phyloP scores from a whole-genome alignment of 2,797 vertebrate species.

The Rhincodon typus region DNA sequence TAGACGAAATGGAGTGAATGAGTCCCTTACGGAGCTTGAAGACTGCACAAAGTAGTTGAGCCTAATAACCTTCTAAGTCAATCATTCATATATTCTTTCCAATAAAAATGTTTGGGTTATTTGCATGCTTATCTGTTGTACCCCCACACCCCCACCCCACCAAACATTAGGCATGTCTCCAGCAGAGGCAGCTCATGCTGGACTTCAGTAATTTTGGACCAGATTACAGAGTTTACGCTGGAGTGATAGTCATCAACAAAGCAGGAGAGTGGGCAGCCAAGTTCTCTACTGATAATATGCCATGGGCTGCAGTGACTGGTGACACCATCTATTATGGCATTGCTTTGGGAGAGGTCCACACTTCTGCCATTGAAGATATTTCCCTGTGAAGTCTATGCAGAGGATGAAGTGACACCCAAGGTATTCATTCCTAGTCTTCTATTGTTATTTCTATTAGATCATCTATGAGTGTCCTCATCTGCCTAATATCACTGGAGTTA shows the following conservation, averaged over 20 bases:
- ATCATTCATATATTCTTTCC: no score
- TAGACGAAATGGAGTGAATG: neutral
- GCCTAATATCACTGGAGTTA: neutral
- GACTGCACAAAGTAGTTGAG: neutral
- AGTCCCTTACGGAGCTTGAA: neutral
- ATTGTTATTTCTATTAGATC: neutral
- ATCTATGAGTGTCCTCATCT: neutral
- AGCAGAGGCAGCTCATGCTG: conserved; percentile 66
- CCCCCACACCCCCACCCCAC: neutral
- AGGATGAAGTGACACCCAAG: neutral
- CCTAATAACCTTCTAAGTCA: neutral
- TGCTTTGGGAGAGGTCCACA: conserved; percentile 51
- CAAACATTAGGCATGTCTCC: conserved; percentile 67
- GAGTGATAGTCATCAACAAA: conserved; percentile 72
- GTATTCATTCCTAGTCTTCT: neutral
- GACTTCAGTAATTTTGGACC: conserved; percentile 74
- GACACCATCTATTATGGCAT: conserved; percentile 68
- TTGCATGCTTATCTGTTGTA: neutral
- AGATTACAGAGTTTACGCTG: conserved; percentile 68
- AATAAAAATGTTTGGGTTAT: neutral
- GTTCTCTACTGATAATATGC: conserved; percentile 77
- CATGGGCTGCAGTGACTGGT: conserved; percentile 76
- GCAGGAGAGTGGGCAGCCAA: conserved; percentile 74
- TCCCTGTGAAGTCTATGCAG: neutral
- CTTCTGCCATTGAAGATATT: neutral